phyloP scores from a whole-genome alignment of 2,888 invertebrate genomes.

The Anthoptus insignis region DNA sequence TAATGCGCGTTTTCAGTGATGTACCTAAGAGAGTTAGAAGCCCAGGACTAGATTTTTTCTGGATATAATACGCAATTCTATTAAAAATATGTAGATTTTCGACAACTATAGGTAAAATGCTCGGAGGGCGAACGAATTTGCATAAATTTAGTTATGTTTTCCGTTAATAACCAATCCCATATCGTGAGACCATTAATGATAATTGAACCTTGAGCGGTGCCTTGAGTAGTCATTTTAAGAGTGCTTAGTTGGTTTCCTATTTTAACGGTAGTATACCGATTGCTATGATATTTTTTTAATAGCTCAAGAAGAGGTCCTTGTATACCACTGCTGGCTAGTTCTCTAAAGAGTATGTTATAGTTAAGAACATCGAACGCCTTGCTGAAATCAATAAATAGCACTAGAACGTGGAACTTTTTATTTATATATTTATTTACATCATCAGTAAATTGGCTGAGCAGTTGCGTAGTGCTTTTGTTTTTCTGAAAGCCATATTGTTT shows the following conservation, averaged over 20 bases:
- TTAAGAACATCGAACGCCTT: background rate
- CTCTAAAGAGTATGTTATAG: no score
- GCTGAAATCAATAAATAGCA: constrained; percentile 2
- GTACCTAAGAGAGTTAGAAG: no score
- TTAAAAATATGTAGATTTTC: no score
- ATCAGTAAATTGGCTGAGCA: constrained; percentile 22
- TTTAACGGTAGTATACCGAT: background rate
- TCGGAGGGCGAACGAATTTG: constrained; percentile 2
- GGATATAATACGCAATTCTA: no score
- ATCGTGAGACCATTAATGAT: constrained; percentile 5
- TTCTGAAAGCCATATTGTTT: constrained; percentile 31
- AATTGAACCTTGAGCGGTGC: constrained; percentile 12
- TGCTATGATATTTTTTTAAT: background rate
- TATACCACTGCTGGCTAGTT: no score
- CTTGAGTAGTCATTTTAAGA: background rate
- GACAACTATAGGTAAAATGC: no score
- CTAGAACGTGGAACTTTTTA: background rate
- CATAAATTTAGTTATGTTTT: constrained; percentile 9
- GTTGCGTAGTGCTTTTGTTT: constrained; percentile 9
- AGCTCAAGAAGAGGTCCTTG: no score
- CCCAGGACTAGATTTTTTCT: no score
- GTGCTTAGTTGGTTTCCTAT: background rate
- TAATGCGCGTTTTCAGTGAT: no score
- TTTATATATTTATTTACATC: constrained; percentile 17
- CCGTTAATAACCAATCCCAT: background rate